A percentile compares a stretch with the other conserved stretches of the same genome.
These are phyloP conservation scores for Dinoponera quadriceps DNA, from an alignment of 1,140 invertebrate genomes.

Conservation along the genomic window DNA sequence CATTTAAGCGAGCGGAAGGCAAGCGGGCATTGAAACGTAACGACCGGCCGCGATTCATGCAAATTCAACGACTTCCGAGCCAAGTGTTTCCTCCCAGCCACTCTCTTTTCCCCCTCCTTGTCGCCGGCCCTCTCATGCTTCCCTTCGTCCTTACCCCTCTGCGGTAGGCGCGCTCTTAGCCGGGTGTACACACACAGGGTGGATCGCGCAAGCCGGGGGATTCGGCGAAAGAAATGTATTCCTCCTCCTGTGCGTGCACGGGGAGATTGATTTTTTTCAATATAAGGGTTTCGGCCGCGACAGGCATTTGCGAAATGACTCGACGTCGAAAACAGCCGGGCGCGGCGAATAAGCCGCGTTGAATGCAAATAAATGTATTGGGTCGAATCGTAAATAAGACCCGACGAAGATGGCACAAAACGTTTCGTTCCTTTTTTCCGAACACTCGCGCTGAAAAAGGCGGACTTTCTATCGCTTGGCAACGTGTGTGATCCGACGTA, in stretches of 20 bases:
- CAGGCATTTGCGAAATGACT: background rate
- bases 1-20: slow-evolving; percentile 69
- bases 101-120: slow-evolving; percentile 9
- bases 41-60: slow-evolving; percentile 72
- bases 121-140: background rate
- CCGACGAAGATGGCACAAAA: too few relatives aligned
- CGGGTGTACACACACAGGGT: slow-evolving; percentile 4
- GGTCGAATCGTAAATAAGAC: too few relatives aligned
- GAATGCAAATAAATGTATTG: background rate
- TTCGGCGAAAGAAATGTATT: background rate
- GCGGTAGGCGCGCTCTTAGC: background rate
- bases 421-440: too few relatives aligned
- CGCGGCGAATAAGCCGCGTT: background rate
- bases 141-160: background rate
- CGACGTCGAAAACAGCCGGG: background rate
- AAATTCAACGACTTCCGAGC: slow-evolving; percentile 75
- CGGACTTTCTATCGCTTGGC: too few relatives aligned
- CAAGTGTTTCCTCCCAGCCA: slow-evolving; percentile 58
- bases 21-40: slow-evolving; percentile 72
- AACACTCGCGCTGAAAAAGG: too few relatives aligned
- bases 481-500: too few relatives aligned
- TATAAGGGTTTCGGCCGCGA: slow-evolving; percentile 6
- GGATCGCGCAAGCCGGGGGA: slow-evolving; percentile 5
- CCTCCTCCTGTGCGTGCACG: too few relatives aligned
- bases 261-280: slow-evolving; percentile 10